phyloP scores from a whole-genome alignment of 2,888 invertebrate genomes.

The Mantis religiosa region DNA sequence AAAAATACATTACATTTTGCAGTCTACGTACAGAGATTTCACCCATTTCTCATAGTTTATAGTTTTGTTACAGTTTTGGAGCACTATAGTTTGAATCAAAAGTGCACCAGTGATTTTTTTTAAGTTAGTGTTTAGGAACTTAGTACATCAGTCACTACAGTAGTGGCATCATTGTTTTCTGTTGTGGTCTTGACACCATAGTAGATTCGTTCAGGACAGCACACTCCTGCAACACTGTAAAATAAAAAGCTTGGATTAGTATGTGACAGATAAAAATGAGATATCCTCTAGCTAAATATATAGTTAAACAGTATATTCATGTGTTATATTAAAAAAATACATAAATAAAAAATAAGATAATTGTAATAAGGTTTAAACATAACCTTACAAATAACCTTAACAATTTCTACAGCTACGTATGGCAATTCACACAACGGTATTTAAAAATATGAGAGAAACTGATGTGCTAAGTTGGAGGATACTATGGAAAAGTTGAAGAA shows the following conservation, averaged over 20 bases:
- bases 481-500: neutral
- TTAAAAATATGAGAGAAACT: no score
- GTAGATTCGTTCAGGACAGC: slow-evolving; percentile 3
- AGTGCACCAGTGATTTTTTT: neutral
- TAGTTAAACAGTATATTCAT: no score
- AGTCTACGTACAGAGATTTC: neutral
- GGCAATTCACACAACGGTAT: no score
- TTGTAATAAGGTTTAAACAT: no score
- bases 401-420: no score
- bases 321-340: no score
- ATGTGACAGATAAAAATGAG: no score
- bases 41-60: neutral
- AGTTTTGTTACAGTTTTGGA: neutral
- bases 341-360: no score
- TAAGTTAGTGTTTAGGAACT: slow-evolving; percentile 1
- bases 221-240: slow-evolving; percentile 11
- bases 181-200: neutral
- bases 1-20: neutral
- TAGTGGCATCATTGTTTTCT: slow-evolving; percentile 1
- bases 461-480: no score
- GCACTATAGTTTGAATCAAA: neutral
- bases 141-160: neutral
- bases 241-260: neutral
- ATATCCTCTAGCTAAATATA: no score
- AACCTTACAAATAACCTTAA: no score